Evolutionary conservation across 2,113 vertebrate species (phyloP), one percentile per base, ranked within the genome.

Genomic region (Chitala chitala): DNA sequence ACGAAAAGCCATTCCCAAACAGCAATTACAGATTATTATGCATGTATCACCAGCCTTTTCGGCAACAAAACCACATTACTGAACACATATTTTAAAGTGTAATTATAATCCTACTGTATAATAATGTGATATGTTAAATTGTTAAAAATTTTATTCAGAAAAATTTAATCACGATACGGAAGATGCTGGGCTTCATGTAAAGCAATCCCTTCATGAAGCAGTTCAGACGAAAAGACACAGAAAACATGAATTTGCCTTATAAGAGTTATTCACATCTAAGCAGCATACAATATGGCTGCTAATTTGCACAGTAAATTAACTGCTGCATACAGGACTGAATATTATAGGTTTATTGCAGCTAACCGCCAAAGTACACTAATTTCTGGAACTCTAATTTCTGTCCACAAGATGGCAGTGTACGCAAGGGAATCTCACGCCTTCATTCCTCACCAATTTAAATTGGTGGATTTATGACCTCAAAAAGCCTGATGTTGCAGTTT

Each of bases 331-430:
- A 17, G 8, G 13, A 7, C n/a, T n/a, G 29, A 61, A 61, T 61
- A 36, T 1, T 61, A n/a, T n/a, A n/a, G 58, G 1, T n/a, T 17
- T 61, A 20, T 17, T 61, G 31, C 3, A 13, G 15, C 58, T 17
- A 38, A 61, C 58, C 17, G 31, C 58, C 24, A 3, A 9, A 5
- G 26, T n/a, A n/a, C n/a, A 61, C 12, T 20, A 13, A 17, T 15
- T n/a, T 38, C 24, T 63, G 75, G 50, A 77, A 56, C 76, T n/a
- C n/a, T 5, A 7, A 13, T 29, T 44, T 58, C 64, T 77, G 56
- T 73, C 86, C 88, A 87, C 71, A 73, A 86, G 88, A 70, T 86
- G 86, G 84, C 82, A 87, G 76, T 72, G 54, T 80, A 44, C 24
- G 9, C 54, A 63, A 29, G 53, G 59, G 46, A 29, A 36, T 73